Evolutionary conservation across 2,113 vertebrate species (phyloP).

Genomic region (Sceloporus undulatus): DNA sequence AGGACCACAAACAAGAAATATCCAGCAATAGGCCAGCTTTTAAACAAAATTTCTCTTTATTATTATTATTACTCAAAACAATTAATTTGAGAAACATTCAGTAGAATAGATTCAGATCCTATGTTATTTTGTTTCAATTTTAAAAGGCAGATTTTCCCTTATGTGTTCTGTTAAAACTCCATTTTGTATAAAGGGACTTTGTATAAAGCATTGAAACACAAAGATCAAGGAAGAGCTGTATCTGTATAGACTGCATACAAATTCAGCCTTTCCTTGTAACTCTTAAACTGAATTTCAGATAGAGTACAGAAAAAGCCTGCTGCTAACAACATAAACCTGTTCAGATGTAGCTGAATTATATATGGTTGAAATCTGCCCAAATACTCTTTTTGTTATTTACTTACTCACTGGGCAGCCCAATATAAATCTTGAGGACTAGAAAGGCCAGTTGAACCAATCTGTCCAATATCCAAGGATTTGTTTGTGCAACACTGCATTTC

Average conservation of each 20-base stretch:
- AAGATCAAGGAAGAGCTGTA: not conserved
- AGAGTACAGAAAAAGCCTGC: not conserved
- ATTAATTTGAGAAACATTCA: not conserved
- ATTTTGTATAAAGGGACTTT: not conserved
- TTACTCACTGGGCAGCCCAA: not conserved
- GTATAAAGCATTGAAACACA: not conserved
- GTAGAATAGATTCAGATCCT: not conserved
- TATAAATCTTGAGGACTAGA: constrained; percentile 12
- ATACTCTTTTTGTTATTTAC: constrained; percentile 10
- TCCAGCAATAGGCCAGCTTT: not conserved
- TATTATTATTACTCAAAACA: too few relatives aligned
- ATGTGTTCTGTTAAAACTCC: not conserved
- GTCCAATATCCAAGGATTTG: not conserved
- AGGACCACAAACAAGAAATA: not conserved
- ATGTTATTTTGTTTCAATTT: not conserved
- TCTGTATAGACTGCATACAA: constrained; percentile 4
- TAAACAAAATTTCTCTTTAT: not conserved
- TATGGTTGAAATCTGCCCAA: not conserved
- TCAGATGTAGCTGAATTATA: constrained; percentile 13
- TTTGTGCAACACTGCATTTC: not conserved
- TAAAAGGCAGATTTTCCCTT: constrained; percentile 11
- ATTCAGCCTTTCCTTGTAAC: not conserved
- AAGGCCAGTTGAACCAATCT: constrained; percentile 15
- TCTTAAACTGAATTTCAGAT: constrained; percentile 11
- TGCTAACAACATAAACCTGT: constrained; percentile 11